Base-by-base conservation (phyloP, 1,140 invertebrate genomes). In the Trachymyrmex cornetzi region DNA sequence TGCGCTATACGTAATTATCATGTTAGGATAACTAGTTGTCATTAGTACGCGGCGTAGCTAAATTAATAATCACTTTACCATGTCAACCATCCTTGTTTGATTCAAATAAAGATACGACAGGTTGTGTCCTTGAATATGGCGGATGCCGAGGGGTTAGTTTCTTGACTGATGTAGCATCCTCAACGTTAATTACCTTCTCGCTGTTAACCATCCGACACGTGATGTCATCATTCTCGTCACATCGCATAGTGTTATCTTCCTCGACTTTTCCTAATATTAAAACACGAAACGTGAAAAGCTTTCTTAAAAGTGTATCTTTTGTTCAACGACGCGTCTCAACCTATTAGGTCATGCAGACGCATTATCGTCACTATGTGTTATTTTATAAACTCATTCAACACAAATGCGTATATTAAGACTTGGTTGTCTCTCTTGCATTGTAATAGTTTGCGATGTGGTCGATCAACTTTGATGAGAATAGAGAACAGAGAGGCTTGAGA, bases 121-220 rank as follows among this genome's bases (percentile, higher is more conserved):
- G 88, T 92, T 89, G 90, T 69, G 89, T 92, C 91, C 87, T 90
- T 84, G 87, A 72, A 85, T 77, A 84, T 66, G 87, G 90, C 90
- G 91, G 91, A 77, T 50, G 57, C 55, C 71, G 67, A 85, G 77
- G 93, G 94, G 92, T 93, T 91, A 90, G 89, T 86, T 92, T 87
- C 92, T 93, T 93, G 93, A 94, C 91, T 94, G 92, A 95, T 94
- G 93, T 93, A 94, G 89, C 92, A 92, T 95, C 92, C 90, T 90
- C 89, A 91, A 91, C 92, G 92, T 92, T 95, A 95, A 95, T 95
- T 94, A 94, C 91, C 92, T 90, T 44, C 86, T 59, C 81, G 93
- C 92, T 90, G 92, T 90, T 93, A 92, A 91, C 90, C 90, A 89
- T 92, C 91, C 89, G 84, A 92, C 86, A 88, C 91, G 92, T 91